Evolutionary conservation across 2,888 invertebrate genomes (phyloP).

Genomic region (Dichetophora obliterata): DNA sequence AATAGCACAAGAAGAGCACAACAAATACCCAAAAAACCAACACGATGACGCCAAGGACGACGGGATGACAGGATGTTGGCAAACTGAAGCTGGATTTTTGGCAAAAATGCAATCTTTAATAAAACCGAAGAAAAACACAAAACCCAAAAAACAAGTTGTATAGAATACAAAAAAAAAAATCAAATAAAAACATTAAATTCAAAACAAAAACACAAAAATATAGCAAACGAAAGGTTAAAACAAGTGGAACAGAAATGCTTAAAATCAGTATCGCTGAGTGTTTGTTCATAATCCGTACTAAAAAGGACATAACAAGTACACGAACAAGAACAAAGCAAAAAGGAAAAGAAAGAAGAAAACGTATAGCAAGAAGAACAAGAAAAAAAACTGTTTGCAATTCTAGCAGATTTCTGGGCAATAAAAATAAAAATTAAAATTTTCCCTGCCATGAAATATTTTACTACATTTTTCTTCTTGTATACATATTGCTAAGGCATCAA

Average conservation of each 20-base stretch:
- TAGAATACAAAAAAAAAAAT: not conserved
- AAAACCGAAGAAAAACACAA: not conserved
- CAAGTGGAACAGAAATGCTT: not conserved
- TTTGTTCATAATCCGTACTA: conserved; percentile 25
- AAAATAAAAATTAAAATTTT: conserved; percentile 23
- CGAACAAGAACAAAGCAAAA: not conserved
- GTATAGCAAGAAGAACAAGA: not conserved
- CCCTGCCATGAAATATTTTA: not conserved
- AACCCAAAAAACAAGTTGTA: not conserved
- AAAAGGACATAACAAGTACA: conserved; percentile 30
- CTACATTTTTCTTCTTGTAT: not conserved
- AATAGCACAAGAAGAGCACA: not conserved
- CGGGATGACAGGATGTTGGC: not conserved
- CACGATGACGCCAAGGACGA: not conserved
- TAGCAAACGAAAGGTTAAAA: not conserved
- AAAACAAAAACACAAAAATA: not conserved
- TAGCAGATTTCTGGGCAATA: conserved; percentile 6
- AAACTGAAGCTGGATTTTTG: not conserved
- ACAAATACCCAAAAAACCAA: not conserved
- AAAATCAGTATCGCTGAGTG: conserved; percentile 21
- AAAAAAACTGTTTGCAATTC: not conserved
- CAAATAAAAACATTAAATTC: not conserved
- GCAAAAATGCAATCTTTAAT: conserved; percentile 17
- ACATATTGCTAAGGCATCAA: not conserved
- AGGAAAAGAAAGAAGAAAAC: not conserved